Base-by-base conservation (phyloP, 2,113 vertebrate species). In the Sialia sialis region DNA sequence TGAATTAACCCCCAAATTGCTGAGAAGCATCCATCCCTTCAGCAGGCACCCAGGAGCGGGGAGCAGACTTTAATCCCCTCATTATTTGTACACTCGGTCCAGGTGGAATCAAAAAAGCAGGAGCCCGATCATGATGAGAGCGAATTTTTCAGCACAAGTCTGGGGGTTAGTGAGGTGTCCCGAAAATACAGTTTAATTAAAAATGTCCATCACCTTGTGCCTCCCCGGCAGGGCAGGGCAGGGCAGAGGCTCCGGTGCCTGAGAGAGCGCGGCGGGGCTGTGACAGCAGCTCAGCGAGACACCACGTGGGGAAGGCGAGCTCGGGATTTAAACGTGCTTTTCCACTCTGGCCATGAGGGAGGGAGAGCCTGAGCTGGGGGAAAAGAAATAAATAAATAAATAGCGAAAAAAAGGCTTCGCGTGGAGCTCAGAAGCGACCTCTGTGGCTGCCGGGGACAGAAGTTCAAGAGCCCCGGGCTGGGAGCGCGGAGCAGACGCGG, bases 381-480 rank as follows among this genome's bases (percentile, higher is more conserved):
- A 5, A 82, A 34, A 39, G 0, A 44, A 62, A 51, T 11, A 38
- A 55, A 49, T 69, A 63, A 74, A 89, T 84, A 84, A 70, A 63
- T 38, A 38, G 63, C 18, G 15, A 4, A 4, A 3, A 26, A 48
- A 68, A 9, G 4, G 56, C 38, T 78, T 63, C 84, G 69, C 26
- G 66, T 54, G 56, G 60, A 94, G 89, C 88, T 94, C 87, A 63
- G 36, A 64, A 91, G 46, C 76, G 92, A 93, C 78, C 90, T 83
- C 83, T 93, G 67, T 34, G 86, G 46, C 77, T 93, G 87, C 92
- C 44, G 84, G 44, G 66, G 60, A 91, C 70, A 25, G 93, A 78
- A 58, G 92, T 55, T 87, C 29, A 88, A 8, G 78, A 76, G 91
- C 91, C 87, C 67, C 38, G 7, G 84, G 62, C 67, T n/a, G 56